Conservation (phyloP, 1,140 invertebrate species). For the Tetramorium parvispinum region DNA sequence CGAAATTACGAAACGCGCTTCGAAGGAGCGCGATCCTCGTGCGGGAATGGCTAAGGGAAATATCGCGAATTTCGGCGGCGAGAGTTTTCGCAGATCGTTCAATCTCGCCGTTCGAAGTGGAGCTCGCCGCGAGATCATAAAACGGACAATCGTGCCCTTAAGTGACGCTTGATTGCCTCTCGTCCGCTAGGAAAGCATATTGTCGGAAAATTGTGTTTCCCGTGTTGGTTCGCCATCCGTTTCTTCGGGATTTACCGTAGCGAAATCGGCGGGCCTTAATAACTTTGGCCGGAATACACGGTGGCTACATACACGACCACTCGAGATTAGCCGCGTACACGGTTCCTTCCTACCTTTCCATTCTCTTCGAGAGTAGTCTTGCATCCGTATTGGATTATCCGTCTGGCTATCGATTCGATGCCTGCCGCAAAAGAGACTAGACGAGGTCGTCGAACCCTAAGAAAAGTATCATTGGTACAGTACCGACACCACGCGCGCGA, state of each 20-base stretch:
- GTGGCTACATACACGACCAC: neutral
- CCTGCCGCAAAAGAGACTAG: neutral
- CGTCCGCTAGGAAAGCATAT: constrained; percentile 67
- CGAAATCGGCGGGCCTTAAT: constrained; percentile 64
- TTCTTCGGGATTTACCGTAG: constrained; percentile 54
- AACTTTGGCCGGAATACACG: constrained; percentile 52
- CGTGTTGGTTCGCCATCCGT: constrained; percentile 40
- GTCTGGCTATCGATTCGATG: constrained; percentile 44
- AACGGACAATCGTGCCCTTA: constrained; percentile 59
- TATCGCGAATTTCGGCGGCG: constrained; percentile 37
- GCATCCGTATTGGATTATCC: constrained; percentile 54
- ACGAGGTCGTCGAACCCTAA: constrained; percentile 16
- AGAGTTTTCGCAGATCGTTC: constrained; percentile 59
- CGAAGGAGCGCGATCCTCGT: neutral
- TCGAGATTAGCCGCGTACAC: constrained; percentile 47
- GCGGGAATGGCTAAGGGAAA: neutral
- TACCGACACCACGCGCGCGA: no score
- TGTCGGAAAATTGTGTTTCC: constrained; percentile 70
- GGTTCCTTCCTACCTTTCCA: constrained; percentile 7
- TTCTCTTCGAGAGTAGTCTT: constrained; percentile 10
- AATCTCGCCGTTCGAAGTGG: constrained; percentile 50
- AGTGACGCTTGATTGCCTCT: constrained; percentile 69
- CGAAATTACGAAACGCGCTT: constrained; percentile 28
- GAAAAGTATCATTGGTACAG: neutral
- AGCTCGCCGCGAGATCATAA: constrained; percentile 61